These are phyloP conservation scores for Plusia festucae DNA, from an alignment of 2,888 invertebrate species.

Conservation along the genomic window DNA sequence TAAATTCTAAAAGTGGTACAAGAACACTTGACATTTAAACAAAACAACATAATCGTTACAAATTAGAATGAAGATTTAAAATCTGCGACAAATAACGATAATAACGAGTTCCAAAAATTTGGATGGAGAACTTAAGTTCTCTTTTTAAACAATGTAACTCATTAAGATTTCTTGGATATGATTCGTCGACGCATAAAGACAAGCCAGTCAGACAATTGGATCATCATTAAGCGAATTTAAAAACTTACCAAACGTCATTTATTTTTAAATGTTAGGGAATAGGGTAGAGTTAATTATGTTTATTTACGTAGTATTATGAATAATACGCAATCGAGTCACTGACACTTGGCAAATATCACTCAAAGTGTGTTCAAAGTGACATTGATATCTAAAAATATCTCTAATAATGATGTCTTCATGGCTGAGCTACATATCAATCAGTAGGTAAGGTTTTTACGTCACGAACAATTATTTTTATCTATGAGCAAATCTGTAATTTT, in stretches of 20 bases:
- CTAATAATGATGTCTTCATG: slow-evolving; percentile 61
- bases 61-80: slow-evolving; percentile 23
- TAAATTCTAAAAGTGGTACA: background rate
- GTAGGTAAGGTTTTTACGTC: slow-evolving; percentile 44
- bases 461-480: slow-evolving; percentile 53
- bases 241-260: background rate
- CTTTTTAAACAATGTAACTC: background rate
- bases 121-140: background rate
- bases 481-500: slow-evolving; percentile 45
- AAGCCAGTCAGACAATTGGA: background rate
- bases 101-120: slow-evolving; percentile 10
- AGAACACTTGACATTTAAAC: slow-evolving; percentile 21
- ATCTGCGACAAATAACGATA: slow-evolving; percentile 11
- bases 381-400: slow-evolving; percentile 76
- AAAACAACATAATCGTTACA: background rate
- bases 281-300: slow-evolving; percentile 25
- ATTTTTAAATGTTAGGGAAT: slow-evolving; percentile 11
- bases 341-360: slow-evolving; percentile 75
- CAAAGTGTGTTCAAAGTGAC: slow-evolving; percentile 74
- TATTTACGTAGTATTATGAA: slow-evolving; percentile 50
- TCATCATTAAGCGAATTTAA: background rate
- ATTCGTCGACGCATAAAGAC: slow-evolving; percentile 1
- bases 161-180: slow-evolving; percentile 5
- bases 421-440: slow-evolving; percentile 37
- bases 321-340: slow-evolving; percentile 69